Evolutionary conservation across 2,888 invertebrate genomes (phyloP).

Genomic region (Hypolimnas misippus): DNA sequence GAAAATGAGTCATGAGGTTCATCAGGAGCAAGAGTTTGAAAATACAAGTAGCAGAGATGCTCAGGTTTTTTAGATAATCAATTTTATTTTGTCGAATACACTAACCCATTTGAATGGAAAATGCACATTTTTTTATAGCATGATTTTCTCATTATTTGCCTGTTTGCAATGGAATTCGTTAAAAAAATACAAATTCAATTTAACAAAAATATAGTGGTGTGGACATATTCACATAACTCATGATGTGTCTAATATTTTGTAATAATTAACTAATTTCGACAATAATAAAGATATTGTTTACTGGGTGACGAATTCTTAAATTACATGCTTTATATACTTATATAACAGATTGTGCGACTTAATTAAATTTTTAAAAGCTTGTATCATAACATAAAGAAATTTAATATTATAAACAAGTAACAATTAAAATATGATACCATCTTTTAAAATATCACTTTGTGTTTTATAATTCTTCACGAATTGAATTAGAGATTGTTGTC

Average conservation of each 20-base stretch:
- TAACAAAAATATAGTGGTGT: background rate
- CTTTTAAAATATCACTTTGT: background rate
- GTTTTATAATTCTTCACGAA: background rate
- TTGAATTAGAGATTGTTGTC: background rate
- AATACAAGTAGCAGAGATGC: slow-evolving; percentile 55
- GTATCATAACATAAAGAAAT: background rate
- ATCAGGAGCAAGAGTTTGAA: slow-evolving; percentile 55
- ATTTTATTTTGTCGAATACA: slow-evolving; percentile 19
- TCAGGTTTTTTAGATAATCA: slow-evolving; percentile 53
- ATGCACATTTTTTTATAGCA: slow-evolving; percentile 20
- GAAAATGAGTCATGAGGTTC: slow-evolving; percentile 58
- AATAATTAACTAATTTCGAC: too few species aligned
- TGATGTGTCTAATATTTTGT: background rate
- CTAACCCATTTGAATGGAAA: slow-evolving; percentile 29
- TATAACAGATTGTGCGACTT: too few species aligned
- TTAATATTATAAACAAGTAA: background rate
- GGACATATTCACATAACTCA: background rate
- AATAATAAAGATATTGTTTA: too few species aligned
- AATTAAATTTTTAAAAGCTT: too few species aligned
- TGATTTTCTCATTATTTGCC: slow-evolving; percentile 1
- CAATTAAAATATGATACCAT: background rate
- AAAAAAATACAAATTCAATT: background rate
- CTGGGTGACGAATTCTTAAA: too few species aligned
- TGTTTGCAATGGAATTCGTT: slow-evolving; percentile 6
- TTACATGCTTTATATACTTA: too few species aligned